Evolutionary conservation across 2,797 vertebrate species (phyloP).

Genomic region (Oryzias sinensis): DNA sequence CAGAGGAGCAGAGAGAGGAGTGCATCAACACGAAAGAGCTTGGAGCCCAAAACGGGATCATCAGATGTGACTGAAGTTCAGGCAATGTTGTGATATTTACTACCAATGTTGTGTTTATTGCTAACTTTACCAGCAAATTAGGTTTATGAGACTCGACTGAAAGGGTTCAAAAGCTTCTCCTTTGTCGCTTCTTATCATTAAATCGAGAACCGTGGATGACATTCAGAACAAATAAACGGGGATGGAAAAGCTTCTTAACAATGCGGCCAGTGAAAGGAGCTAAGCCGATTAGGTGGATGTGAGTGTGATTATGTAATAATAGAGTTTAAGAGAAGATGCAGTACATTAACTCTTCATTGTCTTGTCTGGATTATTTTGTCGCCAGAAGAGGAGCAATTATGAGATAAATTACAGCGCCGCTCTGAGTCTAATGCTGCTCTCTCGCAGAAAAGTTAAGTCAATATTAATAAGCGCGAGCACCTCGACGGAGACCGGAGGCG

Average conservation of each 20-base stretch:
- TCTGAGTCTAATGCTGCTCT: slow-evolving; percentile 19
- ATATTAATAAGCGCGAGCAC: slow-evolving; percentile 45
- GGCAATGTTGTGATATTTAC: too few relatives aligned
- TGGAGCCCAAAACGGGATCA: background rate
- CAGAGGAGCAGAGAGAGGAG: background rate
- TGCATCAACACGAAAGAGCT: background rate
- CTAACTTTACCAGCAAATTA: too few relatives aligned
- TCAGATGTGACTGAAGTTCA: background rate
- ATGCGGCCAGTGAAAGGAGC: slow-evolving; percentile 12
- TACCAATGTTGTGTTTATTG: too few relatives aligned
- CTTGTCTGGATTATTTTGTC: slow-evolving; percentile 7
- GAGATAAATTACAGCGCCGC: slow-evolving; percentile 12
- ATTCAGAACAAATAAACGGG: background rate
- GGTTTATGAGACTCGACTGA: background rate
- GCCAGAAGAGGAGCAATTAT: background rate
- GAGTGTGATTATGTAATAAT: slow-evolving; percentile 8
- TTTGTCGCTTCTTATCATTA: slow-evolving; percentile 5
- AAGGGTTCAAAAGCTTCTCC: background rate
- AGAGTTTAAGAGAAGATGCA: slow-evolving; percentile 10
- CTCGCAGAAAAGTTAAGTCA: slow-evolving; percentile 40
- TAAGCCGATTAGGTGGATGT: slow-evolving; percentile 8
- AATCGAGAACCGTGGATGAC: slow-evolving; percentile 4
- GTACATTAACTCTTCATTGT: slow-evolving; percentile 15
- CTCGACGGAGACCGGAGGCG: slow-evolving; percentile 32
- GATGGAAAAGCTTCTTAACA: slow-evolving; percentile 1